A percentile compares a stretch with the other conserved stretches of the same genome.
phyloP scores from a whole-genome alignment of 2,797 vertebrate genomes.

The Sebastolobus altivelis region DNA sequence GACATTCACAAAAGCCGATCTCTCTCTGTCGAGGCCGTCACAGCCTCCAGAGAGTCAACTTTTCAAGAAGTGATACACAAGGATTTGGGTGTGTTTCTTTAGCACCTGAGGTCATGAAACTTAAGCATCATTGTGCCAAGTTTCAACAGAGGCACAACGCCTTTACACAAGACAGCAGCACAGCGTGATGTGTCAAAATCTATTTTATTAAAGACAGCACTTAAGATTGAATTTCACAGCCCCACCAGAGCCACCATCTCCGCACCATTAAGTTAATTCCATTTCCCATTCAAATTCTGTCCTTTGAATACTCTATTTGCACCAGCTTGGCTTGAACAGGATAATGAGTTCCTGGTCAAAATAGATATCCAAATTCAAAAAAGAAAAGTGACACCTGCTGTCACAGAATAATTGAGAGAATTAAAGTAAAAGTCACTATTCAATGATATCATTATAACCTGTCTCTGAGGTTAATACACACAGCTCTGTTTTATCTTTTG shows the following conservation, averaged over 20 bases:
- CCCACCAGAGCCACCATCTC: constrained; percentile 35
- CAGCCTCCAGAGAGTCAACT: not conserved
- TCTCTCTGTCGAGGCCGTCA: not conserved
- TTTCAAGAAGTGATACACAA: not conserved
- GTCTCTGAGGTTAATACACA: not conserved
- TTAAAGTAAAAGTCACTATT: constrained; percentile 17
- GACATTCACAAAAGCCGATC: constrained; percentile 6
- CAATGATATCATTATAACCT: constrained; percentile 2
- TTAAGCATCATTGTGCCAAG: constrained; percentile 3
- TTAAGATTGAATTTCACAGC: not conserved
- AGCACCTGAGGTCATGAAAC: constrained; percentile 10
- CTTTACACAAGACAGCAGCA: not conserved
- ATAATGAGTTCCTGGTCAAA: constrained; percentile 49
- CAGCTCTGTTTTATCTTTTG: not conserved
- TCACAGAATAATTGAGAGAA: constrained; percentile 36
- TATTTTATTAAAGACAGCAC: constrained; percentile 23
- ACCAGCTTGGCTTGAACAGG: constrained; percentile 26
- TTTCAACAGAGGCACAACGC: not conserved
- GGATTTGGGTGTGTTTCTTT: not conserved
- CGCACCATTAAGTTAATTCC: constrained; percentile 43
- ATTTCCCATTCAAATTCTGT: constrained; percentile 43
- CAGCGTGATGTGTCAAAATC: not conserved
- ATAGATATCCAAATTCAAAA: constrained; percentile 35
- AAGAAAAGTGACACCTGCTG: constrained; percentile 30
- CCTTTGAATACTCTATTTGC: constrained; percentile 22